A percentile compares a stretch with the other conserved stretches of the same genome.
phyloP scores from a whole-genome alignment of 2,888 invertebrate species.

The Thera obeliscata region DNA sequence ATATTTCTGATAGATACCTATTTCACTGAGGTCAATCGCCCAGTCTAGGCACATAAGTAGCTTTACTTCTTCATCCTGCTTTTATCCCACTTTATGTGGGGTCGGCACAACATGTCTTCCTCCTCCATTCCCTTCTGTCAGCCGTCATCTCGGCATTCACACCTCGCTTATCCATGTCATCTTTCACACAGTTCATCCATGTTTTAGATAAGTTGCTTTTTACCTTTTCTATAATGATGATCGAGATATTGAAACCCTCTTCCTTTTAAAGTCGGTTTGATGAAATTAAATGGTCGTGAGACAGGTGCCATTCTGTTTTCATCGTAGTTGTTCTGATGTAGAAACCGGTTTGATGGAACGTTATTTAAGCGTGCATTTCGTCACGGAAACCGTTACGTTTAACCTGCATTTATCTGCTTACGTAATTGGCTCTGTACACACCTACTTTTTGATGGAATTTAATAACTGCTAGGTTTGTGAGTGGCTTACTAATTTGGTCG shows the following conservation, averaged over 20 bases:
- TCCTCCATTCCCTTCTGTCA: no score
- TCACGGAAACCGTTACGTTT: conserved; percentile 42
- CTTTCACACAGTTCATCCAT: no score
- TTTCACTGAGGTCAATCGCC: no score
- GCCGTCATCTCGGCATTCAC: no score
- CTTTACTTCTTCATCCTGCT: no score
- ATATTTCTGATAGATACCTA: no score
- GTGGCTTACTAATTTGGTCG: no score
- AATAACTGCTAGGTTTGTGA: conserved; percentile 44
- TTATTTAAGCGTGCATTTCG: conserved; percentile 37
- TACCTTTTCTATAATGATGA: background rate
- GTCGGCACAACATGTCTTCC: no score
- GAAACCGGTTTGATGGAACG: conserved; percentile 51
- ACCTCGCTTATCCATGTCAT: no score
- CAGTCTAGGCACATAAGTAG: no score
- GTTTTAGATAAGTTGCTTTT: no score
- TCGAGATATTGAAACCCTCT: background rate
- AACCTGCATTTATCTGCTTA: conserved; percentile 37
- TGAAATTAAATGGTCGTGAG: background rate
- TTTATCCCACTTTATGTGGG: no score
- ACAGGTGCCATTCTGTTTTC: conserved; percentile 3
- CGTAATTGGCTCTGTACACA: conserved; percentile 32
- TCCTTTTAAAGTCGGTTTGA: background rate
- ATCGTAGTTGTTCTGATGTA: conserved; percentile 28
- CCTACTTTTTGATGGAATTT: conserved; percentile 47